Evolutionary conservation across 2,888 invertebrate genomes (phyloP).

Genomic region (Pollenia griseotomentosa): DNA sequence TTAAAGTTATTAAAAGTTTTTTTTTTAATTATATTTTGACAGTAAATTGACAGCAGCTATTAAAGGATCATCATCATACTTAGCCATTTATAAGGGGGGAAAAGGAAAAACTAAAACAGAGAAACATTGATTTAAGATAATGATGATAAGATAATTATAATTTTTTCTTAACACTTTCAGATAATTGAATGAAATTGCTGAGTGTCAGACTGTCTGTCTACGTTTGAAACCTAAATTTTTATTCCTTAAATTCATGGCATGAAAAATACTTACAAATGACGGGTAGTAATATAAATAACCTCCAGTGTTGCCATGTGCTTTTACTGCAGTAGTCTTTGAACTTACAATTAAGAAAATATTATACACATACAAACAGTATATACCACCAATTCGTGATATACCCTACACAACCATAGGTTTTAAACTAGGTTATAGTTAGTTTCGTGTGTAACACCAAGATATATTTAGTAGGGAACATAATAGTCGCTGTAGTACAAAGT

Average conservation of each 20-base stretch:
- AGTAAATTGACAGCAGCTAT: slow-evolving; percentile 81
- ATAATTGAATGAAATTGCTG: slow-evolving; percentile 62
- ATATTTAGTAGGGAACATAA: too few species aligned
- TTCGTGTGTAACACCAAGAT: too few species aligned
- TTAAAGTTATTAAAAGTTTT: slow-evolving; percentile 4
- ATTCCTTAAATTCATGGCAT: slow-evolving; percentile 51
- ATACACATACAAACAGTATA: too few species aligned
- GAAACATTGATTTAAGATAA: slow-evolving; percentile 65
- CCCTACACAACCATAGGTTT: too few species aligned
- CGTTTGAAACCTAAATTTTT: slow-evolving; percentile 20
- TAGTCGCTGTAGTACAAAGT: too few species aligned
- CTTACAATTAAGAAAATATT: too few species aligned
- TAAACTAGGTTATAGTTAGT: too few species aligned
- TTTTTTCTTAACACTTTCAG: slow-evolving; percentile 54
- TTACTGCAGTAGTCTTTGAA: not conserved
- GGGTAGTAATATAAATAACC: too few species aligned
- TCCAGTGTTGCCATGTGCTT: not conserved
- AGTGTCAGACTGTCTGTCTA: slow-evolving; percentile 41
- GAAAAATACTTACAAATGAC: too few species aligned
- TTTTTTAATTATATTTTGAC: slow-evolving; percentile 42
- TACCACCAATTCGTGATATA: too few species aligned
- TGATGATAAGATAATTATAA: slow-evolving; percentile 73
- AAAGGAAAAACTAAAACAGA: not conserved
- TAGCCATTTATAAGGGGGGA: not conserved
- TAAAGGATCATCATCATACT: slow-evolving; percentile 66